These are phyloP conservation scores for Eurois occulta DNA, from an alignment of 2,888 invertebrate genomes.

Conservation along the genomic window DNA sequence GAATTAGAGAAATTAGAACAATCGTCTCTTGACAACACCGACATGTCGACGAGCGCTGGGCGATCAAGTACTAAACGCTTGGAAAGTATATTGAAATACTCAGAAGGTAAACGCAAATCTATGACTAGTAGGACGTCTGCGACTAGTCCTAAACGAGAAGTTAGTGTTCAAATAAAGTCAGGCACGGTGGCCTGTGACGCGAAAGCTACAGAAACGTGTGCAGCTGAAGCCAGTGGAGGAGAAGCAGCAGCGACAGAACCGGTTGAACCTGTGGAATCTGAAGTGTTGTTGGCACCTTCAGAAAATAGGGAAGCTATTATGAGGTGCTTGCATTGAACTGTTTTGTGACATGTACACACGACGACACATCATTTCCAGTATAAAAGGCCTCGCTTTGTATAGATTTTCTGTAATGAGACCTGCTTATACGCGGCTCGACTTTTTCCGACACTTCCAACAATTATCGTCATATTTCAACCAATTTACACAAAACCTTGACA, in stretches of 20 bases:
- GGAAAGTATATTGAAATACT: constrained; percentile 40
- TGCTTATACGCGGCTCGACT: no score
- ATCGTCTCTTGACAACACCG: constrained; percentile 50
- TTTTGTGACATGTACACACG: not conserved
- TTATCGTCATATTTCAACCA: no score
- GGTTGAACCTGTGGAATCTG: constrained; percentile 3
- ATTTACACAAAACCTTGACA: no score
- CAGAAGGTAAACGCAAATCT: constrained; percentile 38
- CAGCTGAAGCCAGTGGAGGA: constrained; percentile 4
- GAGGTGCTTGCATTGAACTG: constrained; percentile 18
- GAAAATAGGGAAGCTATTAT: not conserved
- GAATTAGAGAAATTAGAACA: constrained; percentile 61
- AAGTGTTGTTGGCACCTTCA: constrained; percentile 19
- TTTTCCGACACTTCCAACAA: no score
- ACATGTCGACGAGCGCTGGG: constrained; percentile 18
- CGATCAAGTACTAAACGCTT: constrained; percentile 41
- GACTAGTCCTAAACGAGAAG: constrained; percentile 38
- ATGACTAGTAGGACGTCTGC: not conserved
- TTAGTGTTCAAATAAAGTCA: constrained; percentile 39
- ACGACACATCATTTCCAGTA: no score
- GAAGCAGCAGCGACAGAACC: not conserved
- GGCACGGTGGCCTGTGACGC: constrained; percentile 1
- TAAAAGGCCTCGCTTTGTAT: no score
- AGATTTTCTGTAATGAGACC: not conserved
- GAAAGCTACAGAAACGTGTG: not conserved